Percentiles rank a stretch among this genome's conserved stretches.
These are phyloP conservation scores for Drosophila maculinotata DNA, from an alignment of 2,888 invertebrate genomes.

Conservation along the genomic window DNA sequence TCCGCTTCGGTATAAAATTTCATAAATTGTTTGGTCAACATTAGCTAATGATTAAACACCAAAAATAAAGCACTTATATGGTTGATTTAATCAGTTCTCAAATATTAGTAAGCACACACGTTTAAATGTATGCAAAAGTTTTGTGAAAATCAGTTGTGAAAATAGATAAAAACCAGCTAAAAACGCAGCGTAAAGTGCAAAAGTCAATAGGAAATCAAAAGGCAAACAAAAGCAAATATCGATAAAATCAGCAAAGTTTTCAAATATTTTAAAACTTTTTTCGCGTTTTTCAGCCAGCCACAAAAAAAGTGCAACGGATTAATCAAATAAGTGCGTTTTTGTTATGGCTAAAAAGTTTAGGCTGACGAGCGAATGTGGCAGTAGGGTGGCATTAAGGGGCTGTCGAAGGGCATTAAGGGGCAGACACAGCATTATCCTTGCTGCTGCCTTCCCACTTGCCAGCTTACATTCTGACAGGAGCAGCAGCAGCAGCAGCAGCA, in stretches of 20 bases:
- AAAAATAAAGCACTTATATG: neutral
- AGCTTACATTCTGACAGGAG: conserved; percentile 15
- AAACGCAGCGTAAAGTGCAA: conserved; percentile 36
- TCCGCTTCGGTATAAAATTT: too few relatives aligned
- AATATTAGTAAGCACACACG: conserved; percentile 32
- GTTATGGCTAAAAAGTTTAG: conserved; percentile 52
- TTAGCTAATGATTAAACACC: neutral
- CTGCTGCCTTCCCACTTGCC: neutral
- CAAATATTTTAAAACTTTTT: conserved; percentile 48
- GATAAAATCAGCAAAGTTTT: conserved; percentile 38
- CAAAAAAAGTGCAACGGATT: conserved; percentile 42
- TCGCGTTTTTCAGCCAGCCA: too few relatives aligned
- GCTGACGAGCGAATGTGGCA: neutral
- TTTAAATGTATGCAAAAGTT: conserved; percentile 13
- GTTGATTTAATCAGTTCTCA: conserved; percentile 3
- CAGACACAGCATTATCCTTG: conserved; percentile 3
- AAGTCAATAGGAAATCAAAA: conserved; percentile 38
- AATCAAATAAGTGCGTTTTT: conserved; percentile 70
- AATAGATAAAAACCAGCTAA: conserved; percentile 16
- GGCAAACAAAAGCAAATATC: conserved; percentile 22
- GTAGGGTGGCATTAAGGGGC: neutral
- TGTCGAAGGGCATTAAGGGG: neutral
- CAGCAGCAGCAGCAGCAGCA: too few relatives aligned
- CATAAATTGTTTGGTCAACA: neutral
- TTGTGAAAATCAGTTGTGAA: conserved; percentile 19